phyloP scores from a whole-genome alignment of 2,113 vertebrate species.

The Cyanocitta stelleri region DNA sequence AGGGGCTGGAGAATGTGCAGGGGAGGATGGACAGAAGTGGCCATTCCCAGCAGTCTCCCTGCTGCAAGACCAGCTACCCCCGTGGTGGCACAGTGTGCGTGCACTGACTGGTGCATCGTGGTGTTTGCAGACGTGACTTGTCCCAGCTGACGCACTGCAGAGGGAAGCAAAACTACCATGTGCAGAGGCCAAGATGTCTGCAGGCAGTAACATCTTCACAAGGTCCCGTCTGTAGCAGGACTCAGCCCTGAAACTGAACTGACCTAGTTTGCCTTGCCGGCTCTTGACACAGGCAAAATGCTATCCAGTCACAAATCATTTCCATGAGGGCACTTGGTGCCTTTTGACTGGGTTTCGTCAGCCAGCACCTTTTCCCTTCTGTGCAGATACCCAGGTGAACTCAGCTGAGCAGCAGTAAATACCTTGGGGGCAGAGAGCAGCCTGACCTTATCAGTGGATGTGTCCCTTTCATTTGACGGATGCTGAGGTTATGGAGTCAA shows the following conservation, averaged over 20 bases:
- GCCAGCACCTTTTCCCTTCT: neutral
- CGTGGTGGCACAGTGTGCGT: accelerated
- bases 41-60: neutral
- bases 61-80: neutral
- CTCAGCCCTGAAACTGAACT: neutral
- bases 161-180: neutral
- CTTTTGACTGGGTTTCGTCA: neutral
- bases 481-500: neutral
- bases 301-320: neutral
- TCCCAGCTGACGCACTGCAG: neutral
- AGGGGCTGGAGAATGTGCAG: neutral
- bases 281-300: neutral
- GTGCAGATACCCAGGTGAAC: neutral
- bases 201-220: neutral
- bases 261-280: neutral
- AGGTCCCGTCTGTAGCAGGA: neutral
- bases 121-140: accelerated
- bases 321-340: neutral
- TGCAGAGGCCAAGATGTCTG: neutral
- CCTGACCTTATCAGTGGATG: neutral
- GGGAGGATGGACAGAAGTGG: neutral
- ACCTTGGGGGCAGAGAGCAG: neutral
- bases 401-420: neutral
- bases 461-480: neutral
- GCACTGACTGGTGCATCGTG: accelerated